phyloP scores from a whole-genome alignment of 2,797 vertebrate genomes.

The Furcifer pardalis region DNA sequence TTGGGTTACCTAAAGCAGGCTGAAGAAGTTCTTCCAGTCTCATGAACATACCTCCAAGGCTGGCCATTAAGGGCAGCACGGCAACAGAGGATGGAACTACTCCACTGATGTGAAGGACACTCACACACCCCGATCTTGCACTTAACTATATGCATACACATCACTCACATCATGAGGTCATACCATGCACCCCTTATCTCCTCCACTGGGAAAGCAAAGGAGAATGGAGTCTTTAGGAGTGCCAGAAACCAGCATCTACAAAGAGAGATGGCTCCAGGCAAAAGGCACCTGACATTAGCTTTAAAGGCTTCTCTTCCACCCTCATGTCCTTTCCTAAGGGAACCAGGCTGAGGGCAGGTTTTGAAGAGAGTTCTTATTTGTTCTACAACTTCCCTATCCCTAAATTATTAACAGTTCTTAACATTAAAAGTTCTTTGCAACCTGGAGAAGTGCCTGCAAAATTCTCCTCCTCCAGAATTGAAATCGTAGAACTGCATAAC shows the following conservation, averaged over 20 bases:
- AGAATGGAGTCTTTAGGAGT: not conserved
- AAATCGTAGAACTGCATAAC: constrained; percentile 19
- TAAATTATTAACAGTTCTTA: not conserved
- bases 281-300: not conserved
- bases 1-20: not conserved
- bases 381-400: not conserved
- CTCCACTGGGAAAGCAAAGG: not conserved
- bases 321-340: not conserved
- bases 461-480: not conserved
- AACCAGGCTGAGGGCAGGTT: not conserved
- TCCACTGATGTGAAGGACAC: not conserved
- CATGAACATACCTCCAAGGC: no score
- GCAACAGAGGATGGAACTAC: not conserved
- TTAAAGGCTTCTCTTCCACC: not conserved
- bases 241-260: not conserved
- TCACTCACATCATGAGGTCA: not conserved
- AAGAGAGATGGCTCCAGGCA: not conserved
- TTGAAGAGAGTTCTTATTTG: not conserved
- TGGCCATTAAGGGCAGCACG: not conserved
- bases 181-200: no score
- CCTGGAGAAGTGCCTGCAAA: not conserved
- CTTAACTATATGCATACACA: not conserved
- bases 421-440: not conserved
- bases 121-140: not conserved
- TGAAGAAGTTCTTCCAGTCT: not conserved